Percentiles rank a stretch among this genome's conserved stretches.
Conservation (phyloP, 2,888 invertebrate genomes). For the Dendrolimus pini region DNA sequence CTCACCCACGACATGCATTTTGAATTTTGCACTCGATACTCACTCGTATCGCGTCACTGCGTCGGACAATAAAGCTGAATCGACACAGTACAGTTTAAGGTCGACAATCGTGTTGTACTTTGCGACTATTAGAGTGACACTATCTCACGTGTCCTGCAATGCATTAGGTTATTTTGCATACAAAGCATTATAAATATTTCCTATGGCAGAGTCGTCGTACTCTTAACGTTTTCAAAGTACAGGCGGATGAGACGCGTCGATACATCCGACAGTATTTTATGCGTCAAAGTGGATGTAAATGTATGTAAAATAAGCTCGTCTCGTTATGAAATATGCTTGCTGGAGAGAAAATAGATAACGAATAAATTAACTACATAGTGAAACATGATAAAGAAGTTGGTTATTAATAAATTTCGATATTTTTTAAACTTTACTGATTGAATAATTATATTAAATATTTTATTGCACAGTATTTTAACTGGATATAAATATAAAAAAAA, state of each 20-base stretch:
- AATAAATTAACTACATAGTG: conserved; percentile 15
- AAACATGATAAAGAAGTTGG: neutral
- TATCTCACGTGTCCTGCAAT: conserved; percentile 44
- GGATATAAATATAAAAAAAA: too few species aligned
- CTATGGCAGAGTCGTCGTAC: conserved; percentile 50
- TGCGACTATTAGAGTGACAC: conserved; percentile 42
- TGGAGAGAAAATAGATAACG: conserved; percentile 30
- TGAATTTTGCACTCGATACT: conserved; percentile 32
- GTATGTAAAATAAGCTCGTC: conserved; percentile 55
- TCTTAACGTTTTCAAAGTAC: conserved; percentile 56
- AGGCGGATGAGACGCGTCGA: conserved; percentile 61
- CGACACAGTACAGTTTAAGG: conserved; percentile 36
- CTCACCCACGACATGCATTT: conserved; percentile 45
- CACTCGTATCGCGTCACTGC: conserved; percentile 23
- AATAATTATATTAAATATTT: too few species aligned
- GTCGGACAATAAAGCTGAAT: conserved; percentile 30
- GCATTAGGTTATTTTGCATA: conserved; percentile 69
- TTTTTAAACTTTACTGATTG: too few species aligned
- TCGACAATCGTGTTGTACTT: conserved; percentile 40
- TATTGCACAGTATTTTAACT: too few species aligned
- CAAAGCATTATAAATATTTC: conserved; percentile 74
- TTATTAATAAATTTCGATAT: too few species aligned
- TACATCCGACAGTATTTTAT: conserved; percentile 49
- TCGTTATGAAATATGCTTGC: conserved; percentile 41
- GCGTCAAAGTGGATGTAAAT: conserved; percentile 58